Evolutionary conservation across 2,888 invertebrate genomes (phyloP).

Genomic region (Neocrepidodera transversa): DNA sequence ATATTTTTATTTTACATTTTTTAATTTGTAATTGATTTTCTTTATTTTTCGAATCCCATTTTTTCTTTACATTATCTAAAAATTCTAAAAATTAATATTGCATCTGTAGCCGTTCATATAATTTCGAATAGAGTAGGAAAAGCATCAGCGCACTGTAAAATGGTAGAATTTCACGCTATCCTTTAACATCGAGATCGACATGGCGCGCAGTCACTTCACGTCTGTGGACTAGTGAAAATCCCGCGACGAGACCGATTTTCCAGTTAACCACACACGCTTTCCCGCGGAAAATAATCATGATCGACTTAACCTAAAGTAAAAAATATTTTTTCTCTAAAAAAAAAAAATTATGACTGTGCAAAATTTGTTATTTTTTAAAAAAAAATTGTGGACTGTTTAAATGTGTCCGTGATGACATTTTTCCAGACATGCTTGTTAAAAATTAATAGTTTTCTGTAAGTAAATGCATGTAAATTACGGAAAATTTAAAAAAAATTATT

Average conservation of each 20-base stretch:
- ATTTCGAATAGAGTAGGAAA: too few species aligned
- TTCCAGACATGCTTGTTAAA: background rate
- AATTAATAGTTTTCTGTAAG: background rate
- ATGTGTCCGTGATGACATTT: background rate
- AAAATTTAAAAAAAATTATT: too few species aligned
- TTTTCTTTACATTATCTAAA: too few species aligned
- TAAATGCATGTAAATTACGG: background rate
- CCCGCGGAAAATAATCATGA: conserved; percentile 9
- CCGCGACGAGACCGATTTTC: conserved; percentile 1
- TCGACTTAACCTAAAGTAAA: background rate
- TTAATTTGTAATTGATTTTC: too few species aligned
- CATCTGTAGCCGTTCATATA: too few species aligned
- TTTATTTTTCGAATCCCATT: too few species aligned
- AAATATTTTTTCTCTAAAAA: too few species aligned
- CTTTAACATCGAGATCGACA: conserved; percentile 2
- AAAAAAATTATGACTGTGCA: too few species aligned
- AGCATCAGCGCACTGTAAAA: conserved; percentile 1
- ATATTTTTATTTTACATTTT: too few species aligned
- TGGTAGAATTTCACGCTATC: conserved; percentile 4
- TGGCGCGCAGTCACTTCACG: conserved; percentile 6
- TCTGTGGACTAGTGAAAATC: conserved; percentile 4
- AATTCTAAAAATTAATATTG: too few species aligned
- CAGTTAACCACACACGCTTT: background rate
- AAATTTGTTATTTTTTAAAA: background rate
- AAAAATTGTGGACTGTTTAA: background rate